phyloP scores from a whole-genome alignment of 2,888 invertebrate species.

The Strigamia transsilvanica region DNA sequence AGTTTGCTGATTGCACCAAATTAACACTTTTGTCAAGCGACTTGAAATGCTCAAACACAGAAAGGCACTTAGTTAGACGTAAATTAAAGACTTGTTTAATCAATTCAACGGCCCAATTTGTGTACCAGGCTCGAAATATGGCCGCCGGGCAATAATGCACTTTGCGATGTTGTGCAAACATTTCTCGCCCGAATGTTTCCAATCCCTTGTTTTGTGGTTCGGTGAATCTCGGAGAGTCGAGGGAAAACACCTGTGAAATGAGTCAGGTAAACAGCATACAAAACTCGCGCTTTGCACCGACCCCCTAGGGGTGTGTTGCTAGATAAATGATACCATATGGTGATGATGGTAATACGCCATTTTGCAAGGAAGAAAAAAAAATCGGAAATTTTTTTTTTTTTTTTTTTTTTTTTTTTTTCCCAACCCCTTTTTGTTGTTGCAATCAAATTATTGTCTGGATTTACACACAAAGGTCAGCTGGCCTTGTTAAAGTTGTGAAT shows the following conservation, averaged over 20 bases:
- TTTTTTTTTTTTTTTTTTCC: too few species aligned
- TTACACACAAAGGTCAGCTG: slow-evolving; percentile 2
- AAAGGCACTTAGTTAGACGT: slow-evolving; percentile 15
- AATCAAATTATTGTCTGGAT: slow-evolving; percentile 5
- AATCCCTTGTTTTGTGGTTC: slow-evolving; percentile 5
- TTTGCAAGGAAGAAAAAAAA: not conserved
- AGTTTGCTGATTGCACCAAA: not conserved
- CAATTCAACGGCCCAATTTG: not conserved
- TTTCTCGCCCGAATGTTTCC: slow-evolving; percentile 11
- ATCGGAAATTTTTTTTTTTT: not conserved
- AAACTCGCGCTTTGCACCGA: not conserved
- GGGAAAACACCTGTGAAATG: slow-evolving; percentile 39
- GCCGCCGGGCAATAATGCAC: slow-evolving; percentile 17
- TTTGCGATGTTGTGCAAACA: slow-evolving; percentile 27
- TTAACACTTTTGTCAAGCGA: slow-evolving; percentile 17
- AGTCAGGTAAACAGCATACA: slow-evolving; percentile 19
- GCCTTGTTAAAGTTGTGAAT: slow-evolving; percentile 7
- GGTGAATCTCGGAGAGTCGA: slow-evolving; percentile 32
- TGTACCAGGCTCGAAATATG: not conserved
- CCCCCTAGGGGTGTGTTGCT: slow-evolving; percentile 9
- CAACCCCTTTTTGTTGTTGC: not conserved
- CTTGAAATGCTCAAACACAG: not conserved
- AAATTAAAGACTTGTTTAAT: slow-evolving; percentile 29
- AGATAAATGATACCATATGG: slow-evolving; percentile 28
- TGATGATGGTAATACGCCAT: not conserved